Evolutionary conservation across 1,140 invertebrate species (phyloP).

Genomic region (Aricia agestis): DNA sequence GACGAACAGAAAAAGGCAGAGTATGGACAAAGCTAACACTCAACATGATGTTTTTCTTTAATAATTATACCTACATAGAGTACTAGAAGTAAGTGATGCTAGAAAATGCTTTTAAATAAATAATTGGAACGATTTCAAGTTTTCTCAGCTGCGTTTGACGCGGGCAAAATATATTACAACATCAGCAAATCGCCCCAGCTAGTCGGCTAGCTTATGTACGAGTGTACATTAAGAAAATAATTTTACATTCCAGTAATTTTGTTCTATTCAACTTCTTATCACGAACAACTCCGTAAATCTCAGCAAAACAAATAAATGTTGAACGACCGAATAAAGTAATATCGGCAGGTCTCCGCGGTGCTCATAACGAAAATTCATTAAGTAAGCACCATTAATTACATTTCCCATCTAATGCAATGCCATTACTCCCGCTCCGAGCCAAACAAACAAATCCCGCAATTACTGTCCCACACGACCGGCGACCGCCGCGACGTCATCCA

Average conservation of each 20-base stretch:
- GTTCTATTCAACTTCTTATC: neutral
- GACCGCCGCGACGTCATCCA: neutral
- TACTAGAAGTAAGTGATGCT: constrained; percentile 30
- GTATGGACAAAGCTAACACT: too few species aligned
- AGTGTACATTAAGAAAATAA: neutral
- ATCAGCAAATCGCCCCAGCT: constrained; percentile 29
- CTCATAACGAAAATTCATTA: constrained; percentile 71
- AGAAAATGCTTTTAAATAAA: constrained; percentile 41
- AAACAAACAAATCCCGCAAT: constrained; percentile 74
- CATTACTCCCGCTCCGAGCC: constrained; percentile 64
- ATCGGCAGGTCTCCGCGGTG: constrained; percentile 35
- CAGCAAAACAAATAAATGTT: neutral
- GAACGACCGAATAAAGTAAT: constrained; percentile 4
- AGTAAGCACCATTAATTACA: constrained; percentile 65
- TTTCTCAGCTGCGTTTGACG: constrained; percentile 37
- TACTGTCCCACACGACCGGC: constrained; percentile 46
- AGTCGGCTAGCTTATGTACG: neutral
- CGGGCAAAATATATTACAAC: constrained; percentile 36
- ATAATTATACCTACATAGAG: constrained; percentile 19
- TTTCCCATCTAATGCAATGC: constrained; percentile 61
- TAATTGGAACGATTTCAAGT: constrained; percentile 40
- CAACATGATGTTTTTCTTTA: too few species aligned
- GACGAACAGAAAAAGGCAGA: too few species aligned
- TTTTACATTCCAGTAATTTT: neutral
- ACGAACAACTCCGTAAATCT: neutral